phyloP scores from a whole-genome alignment of 2,888 invertebrate species.

The Koerneria pararmatus region DNA sequence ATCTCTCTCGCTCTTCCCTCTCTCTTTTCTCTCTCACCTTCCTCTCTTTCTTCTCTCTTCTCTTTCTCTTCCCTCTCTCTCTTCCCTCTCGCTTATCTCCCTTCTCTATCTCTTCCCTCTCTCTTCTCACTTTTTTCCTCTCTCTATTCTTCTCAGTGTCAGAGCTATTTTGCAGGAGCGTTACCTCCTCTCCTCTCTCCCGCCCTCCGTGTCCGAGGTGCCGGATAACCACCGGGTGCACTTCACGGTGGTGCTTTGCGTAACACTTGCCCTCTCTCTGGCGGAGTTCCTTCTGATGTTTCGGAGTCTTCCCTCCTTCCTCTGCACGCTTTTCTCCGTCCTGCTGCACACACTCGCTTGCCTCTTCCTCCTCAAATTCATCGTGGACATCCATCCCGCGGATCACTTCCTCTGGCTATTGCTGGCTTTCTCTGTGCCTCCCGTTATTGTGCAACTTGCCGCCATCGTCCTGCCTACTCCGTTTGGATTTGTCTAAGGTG shows the following conservation, averaged over 20 bases:
- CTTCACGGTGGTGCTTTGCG: constrained; percentile 40
- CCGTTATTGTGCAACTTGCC: constrained; percentile 15
- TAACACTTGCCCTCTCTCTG: too few species aligned
- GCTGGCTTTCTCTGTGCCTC: constrained; percentile 27
- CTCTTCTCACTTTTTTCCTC: background rate
- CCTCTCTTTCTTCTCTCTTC: too few species aligned
- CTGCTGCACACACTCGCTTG: constrained; percentile 33
- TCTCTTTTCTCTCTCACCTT: too few species aligned
- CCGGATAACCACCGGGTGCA: constrained; percentile 35
- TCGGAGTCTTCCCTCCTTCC: constrained; percentile 27
- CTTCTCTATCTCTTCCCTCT: too few species aligned
- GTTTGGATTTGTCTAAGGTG: too few species aligned
- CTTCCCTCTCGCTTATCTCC: too few species aligned
- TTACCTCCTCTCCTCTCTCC: constrained; percentile 31
- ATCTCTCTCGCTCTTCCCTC: too few species aligned
- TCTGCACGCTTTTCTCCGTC: constrained; percentile 28
- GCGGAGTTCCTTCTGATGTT: too few species aligned
- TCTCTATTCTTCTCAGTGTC: too few species aligned
- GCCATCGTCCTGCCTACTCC: background rate
- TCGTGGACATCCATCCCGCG: constrained; percentile 43
- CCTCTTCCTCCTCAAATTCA: constrained; percentile 40
- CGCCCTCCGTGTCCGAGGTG: constrained; percentile 24
- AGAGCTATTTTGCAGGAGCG: too few species aligned
- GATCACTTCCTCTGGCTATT: constrained; percentile 40
- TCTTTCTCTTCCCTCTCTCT: too few species aligned